Evolutionary conservation across 2,888 invertebrate genomes (phyloP).

Genomic region (Clivina fossor): DNA sequence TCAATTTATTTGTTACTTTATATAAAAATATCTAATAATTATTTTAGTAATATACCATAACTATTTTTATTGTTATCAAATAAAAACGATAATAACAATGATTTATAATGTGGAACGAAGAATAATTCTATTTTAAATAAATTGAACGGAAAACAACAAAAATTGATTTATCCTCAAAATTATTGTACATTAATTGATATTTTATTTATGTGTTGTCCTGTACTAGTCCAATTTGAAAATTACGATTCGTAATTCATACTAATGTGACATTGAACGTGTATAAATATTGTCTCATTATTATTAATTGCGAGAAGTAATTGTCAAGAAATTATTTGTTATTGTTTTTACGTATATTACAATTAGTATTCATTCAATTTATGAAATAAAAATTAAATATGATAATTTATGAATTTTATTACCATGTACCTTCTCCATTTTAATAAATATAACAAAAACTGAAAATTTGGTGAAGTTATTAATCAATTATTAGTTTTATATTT

Average conservation of each 20-base stretch:
- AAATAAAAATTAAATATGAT: constrained; percentile 30
- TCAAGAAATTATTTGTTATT: constrained; percentile 32
- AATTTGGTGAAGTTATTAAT: not conserved
- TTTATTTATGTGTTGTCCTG: constrained; percentile 47
- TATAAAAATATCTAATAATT: not conserved
- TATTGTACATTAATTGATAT: constrained; percentile 30
- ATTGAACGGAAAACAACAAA: constrained; percentile 6
- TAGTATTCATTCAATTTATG: constrained; percentile 31
- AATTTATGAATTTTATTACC: constrained; percentile 12
- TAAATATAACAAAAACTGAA: not conserved
- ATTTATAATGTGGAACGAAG: too few species aligned
- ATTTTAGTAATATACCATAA: too few species aligned
- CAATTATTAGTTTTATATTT: not conserved
- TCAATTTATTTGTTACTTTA: not conserved
- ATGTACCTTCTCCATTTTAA: not conserved
- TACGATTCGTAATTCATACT: constrained; percentile 33
- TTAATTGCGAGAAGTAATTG: constrained; percentile 14
- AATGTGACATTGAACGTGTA: constrained; percentile 36
- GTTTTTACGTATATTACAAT: constrained; percentile 33
- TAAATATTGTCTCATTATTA: constrained; percentile 2
- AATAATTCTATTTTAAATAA: too few species aligned
- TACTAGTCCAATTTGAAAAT: constrained; percentile 48
- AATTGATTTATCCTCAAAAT: constrained; percentile 22
- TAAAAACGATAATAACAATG: too few species aligned
- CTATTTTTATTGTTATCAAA: too few species aligned